Evolutionary conservation across 2,888 invertebrate genomes (phyloP).

Genomic region (Callosobruchus maculatus): DNA sequence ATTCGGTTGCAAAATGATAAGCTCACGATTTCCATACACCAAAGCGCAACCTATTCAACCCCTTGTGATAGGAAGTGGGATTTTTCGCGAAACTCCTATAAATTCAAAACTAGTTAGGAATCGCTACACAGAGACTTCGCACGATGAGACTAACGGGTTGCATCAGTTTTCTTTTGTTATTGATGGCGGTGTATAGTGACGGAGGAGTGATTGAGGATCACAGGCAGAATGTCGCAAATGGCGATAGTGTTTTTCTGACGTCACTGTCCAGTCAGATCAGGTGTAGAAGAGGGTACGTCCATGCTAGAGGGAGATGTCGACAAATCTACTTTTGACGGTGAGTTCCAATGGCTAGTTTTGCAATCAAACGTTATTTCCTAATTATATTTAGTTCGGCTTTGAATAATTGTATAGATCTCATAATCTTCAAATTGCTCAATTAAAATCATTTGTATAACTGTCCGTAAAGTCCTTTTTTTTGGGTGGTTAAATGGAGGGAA

Average conservation of each 20-base stretch:
- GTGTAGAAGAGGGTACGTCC: background rate
- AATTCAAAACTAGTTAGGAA: background rate
- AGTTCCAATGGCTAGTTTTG: too few relatives aligned
- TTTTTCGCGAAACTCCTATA: background rate
- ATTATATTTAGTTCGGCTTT: too few relatives aligned
- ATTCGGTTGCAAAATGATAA: background rate
- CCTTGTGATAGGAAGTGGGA: background rate
- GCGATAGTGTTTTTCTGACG: background rate
- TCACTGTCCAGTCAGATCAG: background rate
- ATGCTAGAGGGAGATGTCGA: background rate
- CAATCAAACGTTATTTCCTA: too few relatives aligned
- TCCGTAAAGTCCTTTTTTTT: too few relatives aligned
- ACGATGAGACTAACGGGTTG: background rate
- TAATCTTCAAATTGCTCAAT: too few relatives aligned
- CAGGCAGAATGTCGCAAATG: background rate
- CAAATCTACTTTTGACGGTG: background rate
- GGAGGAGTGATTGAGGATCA: background rate
- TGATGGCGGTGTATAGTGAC: background rate
- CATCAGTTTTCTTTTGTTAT: background rate
- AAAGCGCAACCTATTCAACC: background rate
- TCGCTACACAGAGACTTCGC: background rate
- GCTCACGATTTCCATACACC: background rate
- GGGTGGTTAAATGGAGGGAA: too few relatives aligned
- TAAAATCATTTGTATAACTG: too few relatives aligned
- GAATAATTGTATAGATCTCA: too few relatives aligned